A percentile compares a stretch with the other conserved stretches of the same genome.
Evolutionary conservation across 1,140 invertebrate species (phyloP).

Genomic region (Drosophila lowei): DNA sequence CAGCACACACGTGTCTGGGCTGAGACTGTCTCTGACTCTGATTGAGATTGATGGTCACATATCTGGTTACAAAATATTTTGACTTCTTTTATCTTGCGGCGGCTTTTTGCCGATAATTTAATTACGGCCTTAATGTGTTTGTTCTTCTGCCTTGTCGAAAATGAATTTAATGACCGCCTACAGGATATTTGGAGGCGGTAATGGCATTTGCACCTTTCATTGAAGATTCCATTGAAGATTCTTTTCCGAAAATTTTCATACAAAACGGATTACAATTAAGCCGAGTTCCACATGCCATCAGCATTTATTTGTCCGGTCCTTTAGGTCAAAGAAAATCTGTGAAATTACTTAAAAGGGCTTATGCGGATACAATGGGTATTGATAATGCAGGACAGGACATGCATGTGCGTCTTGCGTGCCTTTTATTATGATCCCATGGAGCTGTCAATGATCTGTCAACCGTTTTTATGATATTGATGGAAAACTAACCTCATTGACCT

Average conservation of each 20-base stretch:
- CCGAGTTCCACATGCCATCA: slow-evolving; percentile 10
- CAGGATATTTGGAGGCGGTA: slow-evolving; percentile 3
- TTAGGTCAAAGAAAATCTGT: slow-evolving; percentile 22
- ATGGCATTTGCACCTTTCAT: background rate
- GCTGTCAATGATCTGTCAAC: slow-evolving; percentile 10
- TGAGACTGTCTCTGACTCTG: slow-evolving; percentile 38
- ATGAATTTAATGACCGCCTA: slow-evolving; percentile 14
- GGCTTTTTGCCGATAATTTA: slow-evolving; percentile 59
- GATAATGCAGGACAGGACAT: background rate
- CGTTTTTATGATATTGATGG: background rate
- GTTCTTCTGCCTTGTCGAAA: slow-evolving; percentile 9
- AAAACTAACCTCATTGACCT: slow-evolving; percentile 1
- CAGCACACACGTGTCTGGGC: slow-evolving; percentile 66
- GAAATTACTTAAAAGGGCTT: slow-evolving; percentile 52
- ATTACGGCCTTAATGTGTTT: slow-evolving; percentile 65
- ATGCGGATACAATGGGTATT: slow-evolving; percentile 17
- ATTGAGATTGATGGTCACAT: slow-evolving; percentile 59
- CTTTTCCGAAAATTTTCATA: slow-evolving; percentile 50
- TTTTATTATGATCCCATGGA: slow-evolving; percentile 8
- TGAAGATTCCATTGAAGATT: background rate
- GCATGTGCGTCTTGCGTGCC: slow-evolving; percentile 4
- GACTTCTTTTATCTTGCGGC: slow-evolving; percentile 72
- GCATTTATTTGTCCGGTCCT: background rate
- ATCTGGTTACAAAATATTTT: slow-evolving; percentile 79
- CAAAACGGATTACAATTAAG: slow-evolving; percentile 55